A percentile compares a stretch with the other conserved stretches of the same genome.
Evolutionary conservation across 2,888 invertebrate species (phyloP).

Genomic region (Euspilapteryx auroguttella): DNA sequence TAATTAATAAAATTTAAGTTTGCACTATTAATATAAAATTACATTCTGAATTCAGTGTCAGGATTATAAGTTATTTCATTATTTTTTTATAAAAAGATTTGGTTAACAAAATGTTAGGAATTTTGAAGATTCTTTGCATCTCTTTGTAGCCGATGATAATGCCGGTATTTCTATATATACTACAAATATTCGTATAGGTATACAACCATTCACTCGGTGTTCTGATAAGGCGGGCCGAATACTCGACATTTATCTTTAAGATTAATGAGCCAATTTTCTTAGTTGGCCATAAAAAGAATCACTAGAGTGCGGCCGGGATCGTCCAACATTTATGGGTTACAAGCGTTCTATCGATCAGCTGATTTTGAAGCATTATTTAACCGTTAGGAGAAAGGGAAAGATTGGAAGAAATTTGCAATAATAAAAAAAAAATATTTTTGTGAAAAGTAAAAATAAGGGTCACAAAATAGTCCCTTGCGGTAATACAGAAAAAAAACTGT

Average conservation of each 20-base stretch:
- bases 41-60: no score
- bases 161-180: conserved; percentile 11
- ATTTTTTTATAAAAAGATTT: no score
- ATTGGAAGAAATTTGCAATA: no score
- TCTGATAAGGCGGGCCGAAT: conserved; percentile 57
- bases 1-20: no score
- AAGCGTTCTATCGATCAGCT: not conserved
- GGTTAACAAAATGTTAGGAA: no score
- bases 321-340: conserved; percentile 6
- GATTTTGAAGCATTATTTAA: no score
- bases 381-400: no score
- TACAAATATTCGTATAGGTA: conserved; percentile 15
- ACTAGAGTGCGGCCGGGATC: conserved; percentile 41
- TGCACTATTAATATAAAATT: no score
- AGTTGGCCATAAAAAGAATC: conserved; percentile 59
- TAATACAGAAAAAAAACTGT: conserved; percentile 26
- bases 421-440: not conserved
- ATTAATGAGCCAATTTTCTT: conserved; percentile 63
- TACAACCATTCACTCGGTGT: conserved; percentile 40
- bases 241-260: conserved; percentile 59
- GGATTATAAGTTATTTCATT: no score
- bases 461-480: no score
- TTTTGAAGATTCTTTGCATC: no score
- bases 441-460: not conserved
- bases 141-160: no score